phyloP scores from a whole-genome alignment of 2,113 vertebrate genomes.

The Meriones unguiculatus region DNA sequence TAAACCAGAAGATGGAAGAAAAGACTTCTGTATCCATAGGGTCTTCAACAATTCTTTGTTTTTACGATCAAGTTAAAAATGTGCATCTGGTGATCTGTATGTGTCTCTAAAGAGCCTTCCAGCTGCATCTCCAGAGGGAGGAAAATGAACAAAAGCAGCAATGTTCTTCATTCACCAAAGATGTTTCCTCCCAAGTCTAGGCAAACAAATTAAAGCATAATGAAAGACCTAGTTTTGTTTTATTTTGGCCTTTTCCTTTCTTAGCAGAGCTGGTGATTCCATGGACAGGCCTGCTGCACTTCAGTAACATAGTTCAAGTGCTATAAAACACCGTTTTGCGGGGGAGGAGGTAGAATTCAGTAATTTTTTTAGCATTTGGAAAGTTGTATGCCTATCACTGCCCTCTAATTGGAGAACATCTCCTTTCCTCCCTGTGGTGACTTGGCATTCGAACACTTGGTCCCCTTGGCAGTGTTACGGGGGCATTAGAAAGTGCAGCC shows the following conservation, averaged over 20 bases:
- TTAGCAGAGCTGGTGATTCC: neutral
- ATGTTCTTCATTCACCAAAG: neutral
- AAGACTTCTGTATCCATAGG: no score
- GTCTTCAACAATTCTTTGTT: neutral
- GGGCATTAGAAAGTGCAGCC: neutral
- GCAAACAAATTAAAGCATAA: neutral
- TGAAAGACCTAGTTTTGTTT: neutral
- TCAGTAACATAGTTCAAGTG: neutral
- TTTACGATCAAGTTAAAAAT: neutral
- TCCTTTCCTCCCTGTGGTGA: neutral
- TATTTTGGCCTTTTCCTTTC: neutral
- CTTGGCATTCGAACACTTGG: neutral
- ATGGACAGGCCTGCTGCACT: neutral
- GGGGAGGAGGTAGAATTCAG: neutral
- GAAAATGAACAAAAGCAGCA: neutral
- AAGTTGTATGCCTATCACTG: fast-evolving
- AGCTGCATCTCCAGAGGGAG: neutral
- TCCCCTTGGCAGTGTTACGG: neutral
- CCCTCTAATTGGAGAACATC: neutral
- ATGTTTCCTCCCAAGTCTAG: neutral
- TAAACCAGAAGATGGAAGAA: neutral
- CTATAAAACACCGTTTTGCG: neutral
- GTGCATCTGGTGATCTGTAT: fast-evolving
- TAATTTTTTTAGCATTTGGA: neutral
- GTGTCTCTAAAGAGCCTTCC: neutral